These are phyloP conservation scores for Pitta sordida DNA, from an alignment of 2,113 vertebrate species.

Conservation along the genomic window DNA sequence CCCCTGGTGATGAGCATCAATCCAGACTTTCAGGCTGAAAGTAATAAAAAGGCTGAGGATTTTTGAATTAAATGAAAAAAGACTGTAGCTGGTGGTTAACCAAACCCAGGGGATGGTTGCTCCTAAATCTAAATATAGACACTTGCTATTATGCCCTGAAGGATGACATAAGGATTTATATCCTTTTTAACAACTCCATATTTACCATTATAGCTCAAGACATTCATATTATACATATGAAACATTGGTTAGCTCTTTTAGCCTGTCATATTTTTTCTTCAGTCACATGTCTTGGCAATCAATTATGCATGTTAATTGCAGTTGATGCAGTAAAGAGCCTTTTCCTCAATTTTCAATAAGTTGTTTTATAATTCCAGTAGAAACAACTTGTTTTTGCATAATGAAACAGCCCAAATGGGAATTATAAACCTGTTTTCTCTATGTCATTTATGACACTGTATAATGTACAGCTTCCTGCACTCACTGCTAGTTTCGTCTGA, in stretches of 20 bases:
- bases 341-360: neutral
- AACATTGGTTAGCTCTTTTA: rapidly evolving
- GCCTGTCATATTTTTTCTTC: neutral
- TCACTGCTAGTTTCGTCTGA: neutral
- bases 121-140: neutral
- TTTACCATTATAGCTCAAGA: neutral
- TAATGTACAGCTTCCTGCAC: neutral
- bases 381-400: neutral
- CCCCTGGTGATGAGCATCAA: neutral
- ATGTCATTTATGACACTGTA: neutral
- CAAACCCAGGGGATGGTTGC: neutral
- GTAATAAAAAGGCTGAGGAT: neutral
- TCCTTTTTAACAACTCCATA: neutral
- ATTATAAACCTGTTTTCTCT: neutral
- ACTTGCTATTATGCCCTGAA: neutral
- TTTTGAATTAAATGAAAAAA: neutral
- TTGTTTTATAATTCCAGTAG: neutral
- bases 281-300: neutral
- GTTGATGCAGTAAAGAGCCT: neutral
- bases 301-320: neutral
- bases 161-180: neutral
- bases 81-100: neutral
- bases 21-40: neutral
- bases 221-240: neutral
- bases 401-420: neutral